Conservation (phyloP, 2,113 vertebrate species). For the Labeo rohita region DNA sequence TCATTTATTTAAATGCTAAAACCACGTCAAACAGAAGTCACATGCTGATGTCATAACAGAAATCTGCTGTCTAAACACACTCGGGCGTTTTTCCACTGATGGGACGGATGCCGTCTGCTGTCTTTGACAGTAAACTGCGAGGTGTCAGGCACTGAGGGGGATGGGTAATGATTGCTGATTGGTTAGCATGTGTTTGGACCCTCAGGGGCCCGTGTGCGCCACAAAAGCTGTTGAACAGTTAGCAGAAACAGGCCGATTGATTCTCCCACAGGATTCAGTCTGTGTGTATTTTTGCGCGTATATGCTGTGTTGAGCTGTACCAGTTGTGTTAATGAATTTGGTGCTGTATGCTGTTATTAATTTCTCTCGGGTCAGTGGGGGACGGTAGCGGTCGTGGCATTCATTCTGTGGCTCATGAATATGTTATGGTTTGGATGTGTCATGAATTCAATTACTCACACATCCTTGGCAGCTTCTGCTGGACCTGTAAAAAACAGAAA, state of each 20-base stretch:
- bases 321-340: neutral
- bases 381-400: neutral
- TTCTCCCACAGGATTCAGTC: slow-evolving; percentile 30
- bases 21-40: neutral
- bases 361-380: neutral
- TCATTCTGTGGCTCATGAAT: neutral
- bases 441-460: slow-evolving; percentile 79
- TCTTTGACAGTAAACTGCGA: neutral
- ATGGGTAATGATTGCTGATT: slow-evolving; percentile 39
- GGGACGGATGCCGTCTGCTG: neutral
- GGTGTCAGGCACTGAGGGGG: neutral
- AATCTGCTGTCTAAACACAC: neutral
- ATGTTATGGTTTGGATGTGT: neutral
- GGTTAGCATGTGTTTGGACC: slow-evolving; percentile 41
- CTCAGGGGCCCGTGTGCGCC: slow-evolving; percentile 27
- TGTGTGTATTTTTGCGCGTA: neutral
- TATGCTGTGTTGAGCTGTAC: neutral
- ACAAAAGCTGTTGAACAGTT: neutral
- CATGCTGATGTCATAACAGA: neutral
- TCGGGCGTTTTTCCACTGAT: neutral
- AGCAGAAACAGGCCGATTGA: slow-evolving; percentile 18
- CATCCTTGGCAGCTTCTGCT: slow-evolving; percentile 86
- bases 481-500: slow-evolving; percentile 76
- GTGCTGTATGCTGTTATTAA: neutral
- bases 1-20: neutral